These are phyloP conservation scores for Lasioglossum baleicum DNA, from an alignment of 1,140 invertebrate genomes.

Conservation along the genomic window DNA sequence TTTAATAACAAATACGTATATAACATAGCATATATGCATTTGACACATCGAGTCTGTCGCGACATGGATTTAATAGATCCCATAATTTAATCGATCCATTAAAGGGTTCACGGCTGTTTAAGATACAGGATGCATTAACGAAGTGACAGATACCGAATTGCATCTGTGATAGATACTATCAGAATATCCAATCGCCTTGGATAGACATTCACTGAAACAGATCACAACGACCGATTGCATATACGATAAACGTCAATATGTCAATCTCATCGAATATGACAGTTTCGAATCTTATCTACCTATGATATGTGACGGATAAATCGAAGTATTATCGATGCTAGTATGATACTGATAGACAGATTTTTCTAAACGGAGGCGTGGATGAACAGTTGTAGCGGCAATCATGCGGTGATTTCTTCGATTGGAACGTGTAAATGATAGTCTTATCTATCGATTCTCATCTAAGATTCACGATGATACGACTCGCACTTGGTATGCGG, in stretches of 20 bases:
- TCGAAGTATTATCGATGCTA: constrained; percentile 24
- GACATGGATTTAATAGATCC: too few species aligned
- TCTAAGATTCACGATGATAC: too few species aligned
- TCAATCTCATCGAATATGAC: constrained; percentile 47
- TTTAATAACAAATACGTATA: too few species aligned
- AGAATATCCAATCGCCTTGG: constrained; percentile 12
- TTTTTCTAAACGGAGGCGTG: not conserved
- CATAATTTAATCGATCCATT: too few species aligned
- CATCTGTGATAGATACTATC: constrained; percentile 6
- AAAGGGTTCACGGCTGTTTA: too few species aligned
- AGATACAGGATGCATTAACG: constrained; percentile 67
- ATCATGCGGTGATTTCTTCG: too few species aligned
- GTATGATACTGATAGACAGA: not conserved
- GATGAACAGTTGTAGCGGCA: too few species aligned
- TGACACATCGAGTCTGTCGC: too few species aligned
- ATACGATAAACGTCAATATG: constrained; percentile 38
- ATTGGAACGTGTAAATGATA: too few species aligned
- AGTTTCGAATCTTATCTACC: constrained; percentile 38
- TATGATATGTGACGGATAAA: constrained; percentile 41
- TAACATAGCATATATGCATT: too few species aligned
- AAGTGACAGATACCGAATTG: constrained; percentile 62
- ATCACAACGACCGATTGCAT: constrained; percentile 47
- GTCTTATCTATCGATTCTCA: too few species aligned
- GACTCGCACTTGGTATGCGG: too few species aligned
- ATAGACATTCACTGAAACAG: constrained; percentile 24